Evolutionary conservation across 2,797 vertebrate species (phyloP), one percentile per base, ranked within the genome.

Genomic region (Pipistrellus pygmaeus): DNA sequence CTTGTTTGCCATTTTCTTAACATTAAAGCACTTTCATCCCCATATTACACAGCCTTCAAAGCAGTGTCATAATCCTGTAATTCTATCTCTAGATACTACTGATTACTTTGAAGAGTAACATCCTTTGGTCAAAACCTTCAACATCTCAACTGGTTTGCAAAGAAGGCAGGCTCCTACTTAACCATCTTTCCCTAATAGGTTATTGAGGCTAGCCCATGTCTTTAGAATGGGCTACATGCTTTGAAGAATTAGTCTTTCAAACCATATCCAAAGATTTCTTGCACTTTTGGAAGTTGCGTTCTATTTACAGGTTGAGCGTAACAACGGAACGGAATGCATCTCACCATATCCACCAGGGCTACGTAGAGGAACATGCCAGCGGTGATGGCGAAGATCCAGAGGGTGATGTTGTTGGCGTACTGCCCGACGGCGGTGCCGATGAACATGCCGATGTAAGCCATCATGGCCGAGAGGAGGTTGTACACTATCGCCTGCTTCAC

Each of bases 321-420:
- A 86, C 6, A 76, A 41, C 25, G 38, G 57, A 44, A 60, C 0
- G 8, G 5, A 81, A 80, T 76, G 25, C 3, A 13, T 3, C 98
- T 98, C 97, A 99, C 99, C 99, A 99, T 99, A 96, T 99, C 99
- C 94, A 99, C 99, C 98, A 99, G 96, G 7, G 99, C 99, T 95
- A 99, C 99, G 0, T 99, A 99, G 30, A 99, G 99, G 98, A 99
- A 99, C 99, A 99, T 99, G 98, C 99, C 99, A 8, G 99, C 99
- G 0, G 99, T 99, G 98, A 99, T 8, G 3, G 99, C 99, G 27
- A 99, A 99, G 98, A 99, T 99, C 99, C 99, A 99, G 95, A 98
- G 99, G 66, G 99, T 99, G 98, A 99, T 98, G 92, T 98, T 99
- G 97, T 99, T 99, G 1, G 99, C 99, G 69, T 99, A 99, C 97